These are phyloP conservation scores for Parasteatoda lunata DNA, from an alignment of 2,888 invertebrate genomes.

Conservation along the genomic window DNA sequence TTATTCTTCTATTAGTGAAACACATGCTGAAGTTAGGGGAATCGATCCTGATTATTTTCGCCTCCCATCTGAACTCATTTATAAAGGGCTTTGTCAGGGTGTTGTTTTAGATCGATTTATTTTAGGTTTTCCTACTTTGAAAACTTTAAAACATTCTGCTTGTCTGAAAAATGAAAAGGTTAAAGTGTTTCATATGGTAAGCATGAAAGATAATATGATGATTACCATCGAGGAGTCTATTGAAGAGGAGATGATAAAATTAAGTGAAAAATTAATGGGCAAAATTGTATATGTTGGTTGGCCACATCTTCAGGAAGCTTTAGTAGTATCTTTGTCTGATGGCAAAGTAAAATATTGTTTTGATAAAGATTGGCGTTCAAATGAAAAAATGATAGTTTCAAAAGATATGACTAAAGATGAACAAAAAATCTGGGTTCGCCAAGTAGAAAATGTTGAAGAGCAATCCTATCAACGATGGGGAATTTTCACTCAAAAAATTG, in stretches of 20 bases:
- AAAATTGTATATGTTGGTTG: conserved; percentile 87
- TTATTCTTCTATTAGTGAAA: conserved; percentile 73
- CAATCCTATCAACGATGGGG: conserved; percentile 80
- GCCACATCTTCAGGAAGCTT: conserved; percentile 92
- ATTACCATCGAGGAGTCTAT: conserved; percentile 42
- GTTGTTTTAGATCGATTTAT: conserved; percentile 82
- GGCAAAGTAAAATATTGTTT: conserved; percentile 72
- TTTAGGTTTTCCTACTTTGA: conserved; percentile 94
- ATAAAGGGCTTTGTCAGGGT: conserved; percentile 74
- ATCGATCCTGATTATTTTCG: conserved; percentile 73
- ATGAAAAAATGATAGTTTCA: not conserved
- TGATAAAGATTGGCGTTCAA: conserved; percentile 8
- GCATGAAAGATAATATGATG: conserved; percentile 88
- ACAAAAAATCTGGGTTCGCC: conserved; percentile 25
- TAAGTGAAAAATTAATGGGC: conserved; percentile 82
- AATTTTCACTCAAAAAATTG: conserved; percentile 82
- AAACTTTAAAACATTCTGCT: conserved; percentile 83
- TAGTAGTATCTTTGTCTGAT: conserved; percentile 80
- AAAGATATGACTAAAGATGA: conserved; percentile 26
- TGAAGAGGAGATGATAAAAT: conserved; percentile 73
- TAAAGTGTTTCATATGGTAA: conserved; percentile 87
- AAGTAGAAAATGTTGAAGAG: conserved; percentile 47
- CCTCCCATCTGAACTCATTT: conserved; percentile 71
- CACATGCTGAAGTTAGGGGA: conserved; percentile 74
- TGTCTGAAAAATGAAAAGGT: conserved; percentile 68